Conservation (phyloP, 2,888 invertebrate species). For the Agriopis leucophaearia region DNA sequence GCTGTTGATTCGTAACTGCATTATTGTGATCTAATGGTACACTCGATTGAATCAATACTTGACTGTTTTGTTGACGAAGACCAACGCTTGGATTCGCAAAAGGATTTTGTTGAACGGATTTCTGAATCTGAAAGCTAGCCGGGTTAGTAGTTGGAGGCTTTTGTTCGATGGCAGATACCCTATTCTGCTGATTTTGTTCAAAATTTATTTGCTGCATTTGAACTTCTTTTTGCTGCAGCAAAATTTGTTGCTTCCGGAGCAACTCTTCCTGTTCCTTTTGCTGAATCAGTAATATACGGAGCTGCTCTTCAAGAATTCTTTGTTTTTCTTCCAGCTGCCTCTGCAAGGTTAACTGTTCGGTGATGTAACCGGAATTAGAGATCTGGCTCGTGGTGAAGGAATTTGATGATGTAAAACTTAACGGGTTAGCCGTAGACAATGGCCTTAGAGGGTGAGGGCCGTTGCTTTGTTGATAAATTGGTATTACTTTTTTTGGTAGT, state of each 20-base stretch:
- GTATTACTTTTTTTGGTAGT: slow-evolving; percentile 92
- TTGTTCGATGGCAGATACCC: slow-evolving; percentile 54
- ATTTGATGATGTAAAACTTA: slow-evolving; percentile 53
- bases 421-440: slow-evolving; percentile 53
- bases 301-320: slow-evolving; percentile 89
- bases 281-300: slow-evolving; percentile 88
- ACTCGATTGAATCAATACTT: slow-evolving; percentile 84
- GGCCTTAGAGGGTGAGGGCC: slow-evolving; percentile 56
- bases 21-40: slow-evolving; percentile 67
- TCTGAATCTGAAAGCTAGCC: slow-evolving; percentile 68
- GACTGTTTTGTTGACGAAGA: slow-evolving; percentile 63
- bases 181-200: slow-evolving; percentile 54
- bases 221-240: slow-evolving; percentile 81
- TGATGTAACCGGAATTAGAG: slow-evolving; percentile 64
- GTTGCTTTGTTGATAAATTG: slow-evolving; percentile 87
- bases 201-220: slow-evolving; percentile 51
- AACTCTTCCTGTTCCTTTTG: slow-evolving; percentile 90
- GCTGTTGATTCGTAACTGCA: slow-evolving; percentile 79
- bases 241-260: slow-evolving; percentile 88
- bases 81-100: slow-evolving; percentile 62
- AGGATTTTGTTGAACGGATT: slow-evolving; percentile 65
- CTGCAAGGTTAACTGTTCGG: slow-evolving; percentile 73
- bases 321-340: slow-evolving; percentile 89
- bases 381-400: slow-evolving; percentile 45
- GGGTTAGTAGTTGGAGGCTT: slow-evolving; percentile 67